A percentile compares a stretch with the other conserved stretches of the same genome.
These are phyloP conservation scores for Pteronotus mesoamericanus DNA, from an alignment of 2,797 vertebrate genomes.

Conservation along the genomic window DNA sequence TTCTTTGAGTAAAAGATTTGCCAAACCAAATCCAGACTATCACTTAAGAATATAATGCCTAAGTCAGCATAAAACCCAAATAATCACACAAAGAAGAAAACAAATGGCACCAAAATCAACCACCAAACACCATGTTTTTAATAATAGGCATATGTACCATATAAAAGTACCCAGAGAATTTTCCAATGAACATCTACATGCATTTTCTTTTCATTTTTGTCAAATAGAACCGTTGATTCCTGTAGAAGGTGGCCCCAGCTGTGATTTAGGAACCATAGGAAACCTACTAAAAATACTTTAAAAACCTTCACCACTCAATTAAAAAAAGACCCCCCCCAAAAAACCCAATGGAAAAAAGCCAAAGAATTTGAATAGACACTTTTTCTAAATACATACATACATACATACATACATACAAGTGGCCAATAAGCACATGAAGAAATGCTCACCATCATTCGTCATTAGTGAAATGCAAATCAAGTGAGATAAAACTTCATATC, in stretches of 20 bases:
- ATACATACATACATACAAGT: not conserved
- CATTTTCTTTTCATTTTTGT: not conserved
- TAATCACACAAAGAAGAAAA: not conserved
- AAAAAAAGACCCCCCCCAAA: not conserved
- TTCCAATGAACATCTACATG: not conserved
- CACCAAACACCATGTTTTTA: not conserved
- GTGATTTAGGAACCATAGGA: not conserved
- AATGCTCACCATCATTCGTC: not conserved
- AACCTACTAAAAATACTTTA: not conserved
- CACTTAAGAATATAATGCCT: not conserved
- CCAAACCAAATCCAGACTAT: not conserved
- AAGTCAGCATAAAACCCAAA: conserved; percentile 1
- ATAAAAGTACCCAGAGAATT: not conserved
- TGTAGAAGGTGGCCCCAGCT: not conserved
- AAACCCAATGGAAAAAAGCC: not conserved
- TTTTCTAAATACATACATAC: not conserved
- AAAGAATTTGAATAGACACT: not conserved
- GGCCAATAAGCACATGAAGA: not conserved
- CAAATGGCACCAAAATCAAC: not conserved
- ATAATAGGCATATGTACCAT: not conserved
- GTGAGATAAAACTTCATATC: not conserved
- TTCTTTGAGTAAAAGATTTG: not conserved
- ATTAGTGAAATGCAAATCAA: not conserved
- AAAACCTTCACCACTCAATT: not conserved
- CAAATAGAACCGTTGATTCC: not conserved